Percentiles rank a stretch among this genome's conserved stretches.
phyloP scores from a whole-genome alignment of 2,888 invertebrate genomes.

The Asteroscopus sphinx region DNA sequence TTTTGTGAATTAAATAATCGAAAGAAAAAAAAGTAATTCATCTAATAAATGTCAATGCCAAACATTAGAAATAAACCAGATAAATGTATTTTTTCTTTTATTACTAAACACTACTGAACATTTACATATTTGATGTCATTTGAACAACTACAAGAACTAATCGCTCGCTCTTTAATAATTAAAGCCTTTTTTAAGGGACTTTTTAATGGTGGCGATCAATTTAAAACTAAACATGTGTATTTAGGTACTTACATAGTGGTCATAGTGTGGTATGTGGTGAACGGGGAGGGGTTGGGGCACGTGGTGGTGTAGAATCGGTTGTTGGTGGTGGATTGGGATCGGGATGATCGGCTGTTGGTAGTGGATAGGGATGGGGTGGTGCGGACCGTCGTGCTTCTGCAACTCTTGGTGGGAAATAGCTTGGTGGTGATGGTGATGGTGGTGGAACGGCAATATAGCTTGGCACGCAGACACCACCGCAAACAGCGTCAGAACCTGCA shows the following conservation, averaged over 20 bases:
- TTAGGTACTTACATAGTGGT: conserved; percentile 80
- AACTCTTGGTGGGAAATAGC: conserved; percentile 84
- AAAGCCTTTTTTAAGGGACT: no score
- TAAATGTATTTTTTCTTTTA: no score
- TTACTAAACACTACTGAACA: no score
- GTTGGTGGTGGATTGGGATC: conserved; percentile 64
- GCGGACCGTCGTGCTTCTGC: conserved; percentile 79
- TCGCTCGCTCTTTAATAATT: no score
- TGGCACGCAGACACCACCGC: conserved; percentile 76
- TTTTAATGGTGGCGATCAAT: no score
- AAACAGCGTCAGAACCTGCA: conserved; percentile 72
- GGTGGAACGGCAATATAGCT: conserved; percentile 79
- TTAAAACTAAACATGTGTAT: no score
- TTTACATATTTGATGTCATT: no score
- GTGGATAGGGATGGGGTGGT: conserved; percentile 70
- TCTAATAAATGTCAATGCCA: no score
- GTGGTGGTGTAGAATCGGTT: conserved; percentile 71
- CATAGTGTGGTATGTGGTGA: conserved; percentile 72
- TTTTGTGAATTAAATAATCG: no score
- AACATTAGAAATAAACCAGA: no score
- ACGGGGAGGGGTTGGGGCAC: conserved; percentile 64
- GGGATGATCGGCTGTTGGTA: conserved; percentile 71
- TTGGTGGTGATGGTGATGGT: conserved; percentile 76
- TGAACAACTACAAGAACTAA: no score
- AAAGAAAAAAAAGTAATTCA: no score